Evolutionary conservation across 2,797 vertebrate genomes (phyloP).

Genomic region (Macrochelys suwanniensis): DNA sequence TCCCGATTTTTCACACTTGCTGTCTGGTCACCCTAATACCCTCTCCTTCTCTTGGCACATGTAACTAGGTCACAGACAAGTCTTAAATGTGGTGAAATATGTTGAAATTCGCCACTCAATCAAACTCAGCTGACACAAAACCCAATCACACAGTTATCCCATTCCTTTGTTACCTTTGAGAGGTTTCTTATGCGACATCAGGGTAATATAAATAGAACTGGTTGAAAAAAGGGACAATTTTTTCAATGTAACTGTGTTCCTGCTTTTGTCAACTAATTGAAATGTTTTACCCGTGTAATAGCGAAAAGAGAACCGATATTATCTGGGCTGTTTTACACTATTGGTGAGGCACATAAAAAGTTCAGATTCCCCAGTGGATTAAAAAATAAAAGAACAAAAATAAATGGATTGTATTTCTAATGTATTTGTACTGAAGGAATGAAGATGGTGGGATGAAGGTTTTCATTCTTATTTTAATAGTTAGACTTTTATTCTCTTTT

Average conservation of each 20-base stretch:
- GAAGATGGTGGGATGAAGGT: not conserved
- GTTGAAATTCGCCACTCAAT: not conserved
- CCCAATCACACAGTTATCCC: not conserved
- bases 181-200: not conserved
- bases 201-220: accelerated
- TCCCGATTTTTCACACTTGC: no score
- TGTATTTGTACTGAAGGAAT: not conserved
- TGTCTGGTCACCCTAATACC: no score
- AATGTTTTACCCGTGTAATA: not conserved
- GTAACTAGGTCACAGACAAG: not conserved
- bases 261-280: not conserved
- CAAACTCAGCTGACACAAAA: not conserved
- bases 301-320: not conserved
- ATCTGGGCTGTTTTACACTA: not conserved
- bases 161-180: not conserved
- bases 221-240: not conserved
- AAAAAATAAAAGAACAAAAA: not conserved
- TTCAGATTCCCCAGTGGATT: not conserved
- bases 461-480: not conserved
- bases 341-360: not conserved
- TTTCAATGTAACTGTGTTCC: not conserved
- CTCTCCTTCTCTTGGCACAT: not conserved
- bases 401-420: not conserved
- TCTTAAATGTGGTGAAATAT: not conserved
- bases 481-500: accelerated